phyloP scores from a whole-genome alignment of 1,140 invertebrate genomes.

The Dendroctonus ponderosae region DNA sequence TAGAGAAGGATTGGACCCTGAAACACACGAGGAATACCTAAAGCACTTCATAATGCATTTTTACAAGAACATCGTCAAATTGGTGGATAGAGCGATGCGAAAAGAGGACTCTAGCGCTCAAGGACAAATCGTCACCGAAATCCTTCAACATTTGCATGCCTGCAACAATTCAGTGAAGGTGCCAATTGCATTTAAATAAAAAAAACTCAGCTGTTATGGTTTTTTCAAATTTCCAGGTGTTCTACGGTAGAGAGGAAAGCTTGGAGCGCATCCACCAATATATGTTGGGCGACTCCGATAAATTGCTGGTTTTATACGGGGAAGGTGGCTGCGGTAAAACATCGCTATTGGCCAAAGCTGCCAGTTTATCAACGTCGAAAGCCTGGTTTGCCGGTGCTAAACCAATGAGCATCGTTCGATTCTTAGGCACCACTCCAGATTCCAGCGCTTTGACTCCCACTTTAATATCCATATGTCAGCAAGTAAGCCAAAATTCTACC shows the following conservation, averaged over 20 bases:
- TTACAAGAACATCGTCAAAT: slow-evolving; percentile 89
- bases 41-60: slow-evolving; percentile 95
- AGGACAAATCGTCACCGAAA: slow-evolving; percentile 92
- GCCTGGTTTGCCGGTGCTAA: slow-evolving; percentile 72
- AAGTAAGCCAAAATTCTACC: slow-evolving; percentile 61
- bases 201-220: slow-evolving; percentile 5
- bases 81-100: slow-evolving; percentile 90
- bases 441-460: slow-evolving; percentile 92
- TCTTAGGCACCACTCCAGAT: slow-evolving; percentile 95
- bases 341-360: slow-evolving; percentile 90
- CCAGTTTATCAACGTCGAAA: slow-evolving; percentile 68
- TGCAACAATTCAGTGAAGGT: slow-evolving; percentile 94
- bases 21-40: slow-evolving; percentile 92
- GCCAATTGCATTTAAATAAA: no score
- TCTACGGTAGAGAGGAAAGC: slow-evolving; percentile 89
- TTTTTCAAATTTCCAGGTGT: slow-evolving; percentile 61
- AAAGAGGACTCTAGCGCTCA: slow-evolving; percentile 93
- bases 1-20: slow-evolving; percentile 86
- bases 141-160: slow-evolving; percentile 93
- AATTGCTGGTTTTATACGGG: slow-evolving; percentile 91
- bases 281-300: slow-evolving; percentile 80
- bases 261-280: slow-evolving; percentile 80
- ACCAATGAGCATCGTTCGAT: slow-evolving; percentile 87
- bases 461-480: slow-evolving; percentile 92
- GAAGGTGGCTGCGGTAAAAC: slow-evolving; percentile 97